Evolutionary conservation across 92 coral and sea anemone genomes (phyloP).

Genomic region (Epizoanthus ramosus): DNA sequence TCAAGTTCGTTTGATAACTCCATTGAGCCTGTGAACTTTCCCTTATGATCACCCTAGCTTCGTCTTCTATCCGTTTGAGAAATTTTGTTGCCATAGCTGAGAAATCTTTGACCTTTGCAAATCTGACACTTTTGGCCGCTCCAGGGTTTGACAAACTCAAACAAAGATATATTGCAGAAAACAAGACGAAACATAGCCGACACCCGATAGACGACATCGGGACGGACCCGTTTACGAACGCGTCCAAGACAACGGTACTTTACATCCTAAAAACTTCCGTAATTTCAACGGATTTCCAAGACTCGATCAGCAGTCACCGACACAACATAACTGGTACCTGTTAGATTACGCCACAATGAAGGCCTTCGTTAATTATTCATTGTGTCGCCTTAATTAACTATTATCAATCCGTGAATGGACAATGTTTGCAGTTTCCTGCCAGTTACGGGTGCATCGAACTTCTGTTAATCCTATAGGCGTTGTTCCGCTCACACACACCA

Average conservation of each 20-base stretch:
- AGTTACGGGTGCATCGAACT: background rate
- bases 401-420: background rate
- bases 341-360: constrained; percentile 14
- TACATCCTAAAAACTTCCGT: background rate
- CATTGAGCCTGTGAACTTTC: constrained; percentile 72
- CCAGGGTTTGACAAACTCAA: background rate
- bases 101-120: constrained; percentile 56
- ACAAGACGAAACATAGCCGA: constrained; percentile 10
- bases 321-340: constrained; percentile 21
- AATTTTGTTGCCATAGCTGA: constrained; percentile 69
- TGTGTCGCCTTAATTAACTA: constrained; percentile 1
- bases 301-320: background rate
- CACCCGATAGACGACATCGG: constrained; percentile 6
- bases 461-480: too few relatives aligned
- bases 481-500: too few relatives aligned
- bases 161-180: constrained; percentile 1
- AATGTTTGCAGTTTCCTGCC: background rate
- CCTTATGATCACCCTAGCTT: constrained; percentile 55
- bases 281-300: constrained; percentile 2
- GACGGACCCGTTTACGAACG: background rate
- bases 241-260: background rate
- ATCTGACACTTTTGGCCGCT: constrained; percentile 4
- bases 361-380: constrained; percentile 6
- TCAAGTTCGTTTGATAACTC: constrained; percentile 81
- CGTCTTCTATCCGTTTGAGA: constrained; percentile 60